phyloP scores from a whole-genome alignment of 2,888 invertebrate genomes.

The Leptopilina myrica region DNA sequence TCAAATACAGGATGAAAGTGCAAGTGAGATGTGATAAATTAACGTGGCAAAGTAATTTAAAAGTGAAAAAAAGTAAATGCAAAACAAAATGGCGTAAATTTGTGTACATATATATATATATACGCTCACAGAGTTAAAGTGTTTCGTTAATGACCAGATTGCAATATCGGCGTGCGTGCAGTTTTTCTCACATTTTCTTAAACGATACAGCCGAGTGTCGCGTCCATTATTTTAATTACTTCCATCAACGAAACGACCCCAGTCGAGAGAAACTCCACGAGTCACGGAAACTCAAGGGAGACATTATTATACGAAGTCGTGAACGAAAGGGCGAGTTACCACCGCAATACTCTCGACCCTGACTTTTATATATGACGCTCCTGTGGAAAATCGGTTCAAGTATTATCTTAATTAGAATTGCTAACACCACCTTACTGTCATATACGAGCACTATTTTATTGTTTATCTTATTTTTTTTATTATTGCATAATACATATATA shows the following conservation, averaged over 20 bases:
- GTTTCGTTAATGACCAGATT: no score
- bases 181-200: slow-evolving; percentile 49
- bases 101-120: no score
- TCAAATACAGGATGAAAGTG: no score
- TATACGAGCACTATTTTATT: not conserved
- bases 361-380: slow-evolving; percentile 46
- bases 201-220: slow-evolving; percentile 51
- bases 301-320: slow-evolving; percentile 57
- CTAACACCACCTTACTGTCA: slow-evolving; percentile 32
- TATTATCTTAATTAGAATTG: slow-evolving; percentile 66
- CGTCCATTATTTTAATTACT: slow-evolving; percentile 70
- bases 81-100: no score
- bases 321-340: slow-evolving; percentile 40
- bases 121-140: no score
- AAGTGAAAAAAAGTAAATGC: no score
- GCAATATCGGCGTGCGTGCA: slow-evolving; percentile 24
- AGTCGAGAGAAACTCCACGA: slow-evolving; percentile 57
- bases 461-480: not conserved
- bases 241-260: slow-evolving; percentile 63
- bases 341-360: slow-evolving; percentile 38
- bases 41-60: no score
- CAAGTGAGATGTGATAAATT: no score
- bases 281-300: slow-evolving; percentile 59
- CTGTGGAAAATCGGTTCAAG: slow-evolving; percentile 51
- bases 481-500: no score